A percentile compares a stretch with the other conserved stretches of the same genome.
These are phyloP conservation scores for Prinia subflava DNA, from an alignment of 2,113 vertebrate genomes.

Conservation along the genomic window DNA sequence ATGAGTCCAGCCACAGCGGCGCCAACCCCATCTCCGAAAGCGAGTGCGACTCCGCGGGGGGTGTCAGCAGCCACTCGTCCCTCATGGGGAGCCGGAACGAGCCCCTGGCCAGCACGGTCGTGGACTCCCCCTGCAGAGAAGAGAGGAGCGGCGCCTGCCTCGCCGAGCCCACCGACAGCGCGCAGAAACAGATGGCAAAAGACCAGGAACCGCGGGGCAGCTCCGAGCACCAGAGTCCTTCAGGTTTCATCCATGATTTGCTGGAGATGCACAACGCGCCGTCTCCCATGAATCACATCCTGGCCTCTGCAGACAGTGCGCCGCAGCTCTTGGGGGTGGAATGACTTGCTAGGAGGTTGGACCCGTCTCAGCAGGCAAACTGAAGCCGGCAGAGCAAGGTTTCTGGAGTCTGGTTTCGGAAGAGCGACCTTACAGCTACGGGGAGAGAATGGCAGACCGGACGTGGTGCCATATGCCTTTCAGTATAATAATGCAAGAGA, in stretches of 20 bases:
- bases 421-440: not conserved
- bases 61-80: not conserved
- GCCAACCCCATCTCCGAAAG: slow-evolving; percentile 81
- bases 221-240: slow-evolving; percentile 40
- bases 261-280: slow-evolving; percentile 77
- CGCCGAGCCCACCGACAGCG: not conserved
- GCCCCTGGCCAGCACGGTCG: not conserved
- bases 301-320: slow-evolving; percentile 68
- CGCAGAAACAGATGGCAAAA: not conserved
- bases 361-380: not conserved
- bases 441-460: slow-evolving; percentile 28
- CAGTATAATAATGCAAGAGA: slow-evolving; percentile 61
- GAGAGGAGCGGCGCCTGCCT: slow-evolving; percentile 37
- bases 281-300: slow-evolving; percentile 74
- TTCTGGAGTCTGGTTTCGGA: not conserved
- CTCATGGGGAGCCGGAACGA: slow-evolving; percentile 55
- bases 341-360: slow-evolving; percentile 65
- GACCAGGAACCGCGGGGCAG: slow-evolving; percentile 50
- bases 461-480: slow-evolving; percentile 72
- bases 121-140: slow-evolving; percentile 33
- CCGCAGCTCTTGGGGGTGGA: slow-evolving; percentile 81
- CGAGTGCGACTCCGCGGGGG: slow-evolving; percentile 65
- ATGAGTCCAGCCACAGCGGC: slow-evolving; percentile 82
- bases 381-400: slow-evolving; percentile 48
- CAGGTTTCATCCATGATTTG: slow-evolving; percentile 73